Evolutionary conservation across 2,797 vertebrate species (phyloP), one percentile per base, ranked within the genome.

Genomic region (Epinephelus malabaricus): DNA sequence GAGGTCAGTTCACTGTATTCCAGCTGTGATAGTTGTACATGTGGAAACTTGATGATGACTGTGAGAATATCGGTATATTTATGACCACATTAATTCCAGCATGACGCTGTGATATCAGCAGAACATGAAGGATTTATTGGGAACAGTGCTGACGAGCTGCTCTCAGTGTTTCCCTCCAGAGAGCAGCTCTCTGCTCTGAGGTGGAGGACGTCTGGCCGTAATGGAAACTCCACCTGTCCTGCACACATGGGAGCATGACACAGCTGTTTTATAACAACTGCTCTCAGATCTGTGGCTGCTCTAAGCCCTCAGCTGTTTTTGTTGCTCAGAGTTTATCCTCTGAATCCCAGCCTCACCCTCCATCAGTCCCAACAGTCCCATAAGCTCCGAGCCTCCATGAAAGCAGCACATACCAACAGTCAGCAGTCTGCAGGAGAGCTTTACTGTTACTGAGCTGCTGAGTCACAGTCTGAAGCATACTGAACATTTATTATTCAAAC

Each of bases 211-310:
- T 49, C 21, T 47, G n/a, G 9, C 18, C 65, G 21, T 45, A 69
- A 73, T 51, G 43, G 8, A 67, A 59, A 60, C 72, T 9, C 68
- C 79, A 82, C 60, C 82, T 82, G 76, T 30, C 51, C 45, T 63
- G 17, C 34, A 34, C 50, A 40, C 27, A 9, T 34, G 34, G 34
- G 54, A 78, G 56, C 27, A 4, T 59, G 55, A 58, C 66, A 80
- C 85, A 87, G 77, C 76, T 79, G 85, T 69, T 79, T 63, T 46
- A 15, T 47, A 55, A 19, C 81, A 87, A 6, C 76, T 84, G 82
- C 3, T 72, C 62, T 75, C 75, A 78, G 77, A 63, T 79, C 81
- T 69, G 71, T 3, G 7, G 54, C 75, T 65, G 4, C 34, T 75
- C 27, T 45, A 17, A 69, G 6, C 61, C 43, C 60, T 79, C 85